A percentile compares a stretch with the other conserved stretches of the same genome.
These are phyloP conservation scores for Aspiorhynchus laticeps DNA, from an alignment of 2,113 vertebrate genomes.

Conservation along the genomic window DNA sequence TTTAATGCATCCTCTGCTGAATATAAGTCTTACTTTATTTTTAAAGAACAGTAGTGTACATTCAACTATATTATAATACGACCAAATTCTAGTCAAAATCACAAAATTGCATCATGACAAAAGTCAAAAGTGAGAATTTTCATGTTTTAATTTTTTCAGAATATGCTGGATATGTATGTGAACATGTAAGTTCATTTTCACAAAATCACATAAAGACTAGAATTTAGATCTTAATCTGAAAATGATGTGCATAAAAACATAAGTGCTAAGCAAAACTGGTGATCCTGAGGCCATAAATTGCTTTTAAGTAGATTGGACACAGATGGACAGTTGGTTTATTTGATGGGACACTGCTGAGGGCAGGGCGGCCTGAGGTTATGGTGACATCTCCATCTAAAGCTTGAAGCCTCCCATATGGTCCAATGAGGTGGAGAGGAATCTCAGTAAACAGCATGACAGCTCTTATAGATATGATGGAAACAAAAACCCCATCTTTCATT, in stretches of 20 bases:
- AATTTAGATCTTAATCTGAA: not conserved
- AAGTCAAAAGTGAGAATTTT: too few species aligned
- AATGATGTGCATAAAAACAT: not conserved
- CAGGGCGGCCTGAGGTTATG: not conserved
- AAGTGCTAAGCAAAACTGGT: not conserved
- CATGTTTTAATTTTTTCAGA: too few species aligned
- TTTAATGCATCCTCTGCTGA: not conserved
- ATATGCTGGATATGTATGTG: too few species aligned
- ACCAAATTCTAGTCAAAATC: too few species aligned
- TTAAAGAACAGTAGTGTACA: too few species aligned
- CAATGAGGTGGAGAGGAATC: not conserved
- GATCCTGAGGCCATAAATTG: not conserved
- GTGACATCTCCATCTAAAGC: constrained; percentile 6
- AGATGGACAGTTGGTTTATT: constrained; percentile 16
- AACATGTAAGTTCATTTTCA: not conserved
- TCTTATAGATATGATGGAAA: not conserved
- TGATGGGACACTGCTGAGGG: constrained; percentile 8
- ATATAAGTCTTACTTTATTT: too few species aligned
- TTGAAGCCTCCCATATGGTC: constrained; percentile 5
- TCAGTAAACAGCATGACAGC: not conserved
- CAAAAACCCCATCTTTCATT: not conserved
- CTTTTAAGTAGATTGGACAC: constrained; percentile 11
- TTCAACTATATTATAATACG: too few species aligned
- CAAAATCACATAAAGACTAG: not conserved
- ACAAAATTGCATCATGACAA: too few species aligned